Conservation (phyloP, 2,113 vertebrate genomes). For the Thalassarche chlororhynchos region DNA sequence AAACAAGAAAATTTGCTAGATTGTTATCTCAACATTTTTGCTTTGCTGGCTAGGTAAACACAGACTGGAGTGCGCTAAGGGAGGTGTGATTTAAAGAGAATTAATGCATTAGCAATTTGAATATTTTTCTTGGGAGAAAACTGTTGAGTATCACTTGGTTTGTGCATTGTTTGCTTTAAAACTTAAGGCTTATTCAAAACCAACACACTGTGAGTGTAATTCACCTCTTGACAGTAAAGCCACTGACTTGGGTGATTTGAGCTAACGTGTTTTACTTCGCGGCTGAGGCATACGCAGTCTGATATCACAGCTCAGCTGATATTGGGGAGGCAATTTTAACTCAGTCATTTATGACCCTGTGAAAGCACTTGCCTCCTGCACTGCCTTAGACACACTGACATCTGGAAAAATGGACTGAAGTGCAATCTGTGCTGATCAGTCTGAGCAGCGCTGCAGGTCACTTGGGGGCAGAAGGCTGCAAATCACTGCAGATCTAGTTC, state of each 20-base stretch:
- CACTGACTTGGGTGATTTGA: background rate
- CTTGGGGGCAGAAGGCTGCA: background rate
- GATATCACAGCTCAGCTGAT: background rate
- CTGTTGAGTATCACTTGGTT: background rate
- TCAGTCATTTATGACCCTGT: background rate
- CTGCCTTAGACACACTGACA: background rate
- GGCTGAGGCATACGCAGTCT: background rate
- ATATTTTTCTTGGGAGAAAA: background rate
- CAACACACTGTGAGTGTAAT: background rate
- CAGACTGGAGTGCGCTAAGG: background rate
- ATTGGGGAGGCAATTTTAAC: background rate
- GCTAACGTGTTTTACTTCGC: background rate
- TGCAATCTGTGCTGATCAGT: background rate
- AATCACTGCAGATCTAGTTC: background rate
- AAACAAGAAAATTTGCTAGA: background rate
- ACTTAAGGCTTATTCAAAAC: background rate
- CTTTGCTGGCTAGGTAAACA: background rate
- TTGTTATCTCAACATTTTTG: background rate
- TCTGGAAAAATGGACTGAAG: background rate
- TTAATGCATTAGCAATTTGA: background rate
- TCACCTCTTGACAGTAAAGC: background rate
- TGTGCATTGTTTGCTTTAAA: background rate
- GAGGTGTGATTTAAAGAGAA: background rate
- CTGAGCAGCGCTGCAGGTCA: background rate
- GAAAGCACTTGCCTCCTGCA: background rate